Evolutionary conservation across 1,140 invertebrate genomes (phyloP).

Genomic region (Arion vulgaris): DNA sequence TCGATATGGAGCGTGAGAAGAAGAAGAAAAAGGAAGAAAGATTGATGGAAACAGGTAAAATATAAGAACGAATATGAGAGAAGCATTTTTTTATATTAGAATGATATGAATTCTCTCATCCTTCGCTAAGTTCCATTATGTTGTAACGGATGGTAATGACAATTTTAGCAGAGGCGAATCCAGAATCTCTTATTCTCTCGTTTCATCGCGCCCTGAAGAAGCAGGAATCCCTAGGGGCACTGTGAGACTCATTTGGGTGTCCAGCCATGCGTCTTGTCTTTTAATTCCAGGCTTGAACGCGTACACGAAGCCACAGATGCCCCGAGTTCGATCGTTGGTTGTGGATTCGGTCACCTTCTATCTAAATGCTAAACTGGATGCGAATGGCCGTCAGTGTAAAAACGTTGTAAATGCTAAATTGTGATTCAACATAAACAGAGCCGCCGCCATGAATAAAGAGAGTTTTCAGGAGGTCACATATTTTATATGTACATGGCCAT

Average conservation of each 20-base stretch:
- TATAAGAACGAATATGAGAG: neutral
- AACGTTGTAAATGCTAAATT: neutral
- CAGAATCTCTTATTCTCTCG: conserved; percentile 10
- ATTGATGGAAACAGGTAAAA: neutral
- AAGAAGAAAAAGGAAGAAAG: neutral
- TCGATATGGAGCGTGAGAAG: too few relatives aligned
- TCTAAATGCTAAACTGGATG: conserved; percentile 32
- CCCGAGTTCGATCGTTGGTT: conserved; percentile 16
- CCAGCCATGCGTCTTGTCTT: conserved; percentile 26
- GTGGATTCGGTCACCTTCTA: conserved; percentile 8
- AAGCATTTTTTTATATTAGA: neutral
- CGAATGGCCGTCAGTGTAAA: neutral
- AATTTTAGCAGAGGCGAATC: conserved; percentile 13
- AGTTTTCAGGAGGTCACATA: neutral
- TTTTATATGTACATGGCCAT: too few relatives aligned
- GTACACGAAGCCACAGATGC: conserved; percentile 5
- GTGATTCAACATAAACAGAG: neutral
- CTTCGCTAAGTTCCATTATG: neutral
- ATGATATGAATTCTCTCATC: neutral
- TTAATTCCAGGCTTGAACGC: conserved; percentile 22
- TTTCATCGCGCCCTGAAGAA: conserved; percentile 1
- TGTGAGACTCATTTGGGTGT: conserved; percentile 18
- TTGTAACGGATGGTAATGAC: conserved; percentile 19
- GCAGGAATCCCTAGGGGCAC: conserved; percentile 21
- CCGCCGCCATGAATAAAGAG: neutral